These are phyloP conservation scores for Psilopsiagon aymara DNA, from an alignment of 2,113 vertebrate genomes.

Conservation along the genomic window DNA sequence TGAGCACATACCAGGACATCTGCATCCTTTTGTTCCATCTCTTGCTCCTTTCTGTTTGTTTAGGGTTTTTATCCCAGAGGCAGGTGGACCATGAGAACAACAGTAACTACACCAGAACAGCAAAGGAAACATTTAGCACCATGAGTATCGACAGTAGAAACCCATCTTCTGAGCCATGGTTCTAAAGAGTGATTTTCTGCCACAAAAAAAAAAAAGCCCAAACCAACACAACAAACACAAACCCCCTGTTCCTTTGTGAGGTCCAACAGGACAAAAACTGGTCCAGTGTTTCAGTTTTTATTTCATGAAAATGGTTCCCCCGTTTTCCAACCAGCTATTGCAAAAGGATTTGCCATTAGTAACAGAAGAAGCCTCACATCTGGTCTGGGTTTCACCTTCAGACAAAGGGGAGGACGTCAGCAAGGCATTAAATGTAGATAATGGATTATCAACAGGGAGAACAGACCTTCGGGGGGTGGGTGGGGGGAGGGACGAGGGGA, in stretches of 20 bases:
- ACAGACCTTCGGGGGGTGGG: background rate
- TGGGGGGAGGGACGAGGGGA: background rate
- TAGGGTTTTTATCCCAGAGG: background rate
- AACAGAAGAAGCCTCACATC: slow-evolving; percentile 57
- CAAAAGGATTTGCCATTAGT: slow-evolving; percentile 53
- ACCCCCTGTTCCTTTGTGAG: background rate
- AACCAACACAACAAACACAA: background rate
- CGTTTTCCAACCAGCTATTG: background rate
- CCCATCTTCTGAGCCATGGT: background rate
- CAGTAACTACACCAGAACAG: background rate
- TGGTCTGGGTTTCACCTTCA: background rate
- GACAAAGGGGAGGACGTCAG: slow-evolving; percentile 27
- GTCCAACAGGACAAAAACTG: background rate
- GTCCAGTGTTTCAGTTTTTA: background rate
- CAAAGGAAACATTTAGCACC: background rate
- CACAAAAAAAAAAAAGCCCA: background rate
- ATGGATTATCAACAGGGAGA: slow-evolving; percentile 54
- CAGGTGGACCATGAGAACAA: background rate
- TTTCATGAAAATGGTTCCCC: background rate
- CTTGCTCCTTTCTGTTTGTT: background rate
- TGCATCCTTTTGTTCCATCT: background rate
- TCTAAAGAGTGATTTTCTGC: background rate
- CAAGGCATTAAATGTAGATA: slow-evolving; percentile 59
- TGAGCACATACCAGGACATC: background rate
- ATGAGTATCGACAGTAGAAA: background rate